Conservation (phyloP, 1,140 invertebrate genomes). For the Lepeophtheirus salmonis region DNA sequence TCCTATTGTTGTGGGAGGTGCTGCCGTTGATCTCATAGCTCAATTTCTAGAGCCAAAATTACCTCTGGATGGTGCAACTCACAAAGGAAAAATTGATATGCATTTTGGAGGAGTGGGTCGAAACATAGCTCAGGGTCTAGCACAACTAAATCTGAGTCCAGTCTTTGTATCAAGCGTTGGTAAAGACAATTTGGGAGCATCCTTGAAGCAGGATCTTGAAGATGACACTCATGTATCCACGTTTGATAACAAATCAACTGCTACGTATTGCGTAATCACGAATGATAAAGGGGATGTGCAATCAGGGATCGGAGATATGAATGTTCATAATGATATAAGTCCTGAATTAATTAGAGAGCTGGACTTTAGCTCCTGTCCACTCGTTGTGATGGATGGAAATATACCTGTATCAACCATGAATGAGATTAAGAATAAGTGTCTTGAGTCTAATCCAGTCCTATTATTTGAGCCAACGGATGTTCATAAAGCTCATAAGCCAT, state of each 20-base stretch:
- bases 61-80: conserved; percentile 51
- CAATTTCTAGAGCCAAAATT: conserved; percentile 40
- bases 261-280: conserved; percentile 51
- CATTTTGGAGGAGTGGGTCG: conserved; percentile 66
- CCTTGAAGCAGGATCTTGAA: conserved; percentile 28
- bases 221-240: conserved; percentile 30
- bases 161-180: conserved; percentile 62
- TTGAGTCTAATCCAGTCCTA: background rate
- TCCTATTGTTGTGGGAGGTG: conserved; percentile 62
- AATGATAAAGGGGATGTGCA: conserved; percentile 50
- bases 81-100: conserved; percentile 39
- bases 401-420: conserved; percentile 43
- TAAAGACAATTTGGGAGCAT: conserved; percentile 37
- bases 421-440: conserved; percentile 40
- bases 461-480: conserved; percentile 9
- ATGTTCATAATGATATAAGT: conserved; percentile 48
- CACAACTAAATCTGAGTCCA: conserved; percentile 42
- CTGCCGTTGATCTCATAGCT: conserved; percentile 52
- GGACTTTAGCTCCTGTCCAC: conserved; percentile 37
- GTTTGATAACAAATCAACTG: conserved; percentile 34
- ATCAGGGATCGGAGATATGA: conserved; percentile 63
- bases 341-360: conserved; percentile 34
- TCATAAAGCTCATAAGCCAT: background rate
- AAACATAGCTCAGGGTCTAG: conserved; percentile 69
- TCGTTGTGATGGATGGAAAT: conserved; percentile 66